Evolutionary conservation across 1,140 invertebrate species (phyloP), one percentile per base, ranked within the genome.

Genomic region (Micrasema longulum): DNA sequence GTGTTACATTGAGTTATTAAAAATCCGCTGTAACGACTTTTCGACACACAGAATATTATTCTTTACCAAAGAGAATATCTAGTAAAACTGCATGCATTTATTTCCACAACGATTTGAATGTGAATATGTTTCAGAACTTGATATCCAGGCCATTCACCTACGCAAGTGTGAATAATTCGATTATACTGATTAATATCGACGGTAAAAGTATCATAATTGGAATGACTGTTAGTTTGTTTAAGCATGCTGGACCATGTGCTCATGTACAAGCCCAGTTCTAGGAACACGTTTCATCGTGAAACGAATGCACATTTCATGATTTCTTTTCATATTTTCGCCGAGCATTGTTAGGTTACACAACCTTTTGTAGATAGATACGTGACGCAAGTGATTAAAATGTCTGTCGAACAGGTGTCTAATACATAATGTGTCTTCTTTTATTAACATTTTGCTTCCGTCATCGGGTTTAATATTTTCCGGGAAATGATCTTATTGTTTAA

Each of bases 141-240:
- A n/a, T n/a, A n/a, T n/a, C 4, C 0, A 38, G 60, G 60, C 20
- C 60, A 41, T 64, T 64, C 38, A 64, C 60, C 60, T 64, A 41
- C n/a, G 6, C 5, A 64, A 7, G 55, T 60, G 45, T 64, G 23
- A 31, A 23, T 64, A 26, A 26, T 62, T 64, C 45, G 60, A 64
- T 31, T 7, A 31, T 26, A 41, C 41, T 64, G 60, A 64, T 47
- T 31, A 64, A 45, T 31, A 45, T 47, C 5, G 18, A 35, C 18
- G 38, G 57, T 41, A 11, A 16, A 64, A n/a, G 60, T 64, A 64
- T 64, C 38, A 23, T 23, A 47, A 47, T 47, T 14, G 60, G 22
- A 47, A 45, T 23, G 60, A 47, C 38, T 41, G 55, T 60, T 12
- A 31, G 55, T 16, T 38, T 31, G 26, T 14, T 31, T 11, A 12